Conservation (phyloP, 2,888 invertebrate genomes). For the Xylota segnis region DNA sequence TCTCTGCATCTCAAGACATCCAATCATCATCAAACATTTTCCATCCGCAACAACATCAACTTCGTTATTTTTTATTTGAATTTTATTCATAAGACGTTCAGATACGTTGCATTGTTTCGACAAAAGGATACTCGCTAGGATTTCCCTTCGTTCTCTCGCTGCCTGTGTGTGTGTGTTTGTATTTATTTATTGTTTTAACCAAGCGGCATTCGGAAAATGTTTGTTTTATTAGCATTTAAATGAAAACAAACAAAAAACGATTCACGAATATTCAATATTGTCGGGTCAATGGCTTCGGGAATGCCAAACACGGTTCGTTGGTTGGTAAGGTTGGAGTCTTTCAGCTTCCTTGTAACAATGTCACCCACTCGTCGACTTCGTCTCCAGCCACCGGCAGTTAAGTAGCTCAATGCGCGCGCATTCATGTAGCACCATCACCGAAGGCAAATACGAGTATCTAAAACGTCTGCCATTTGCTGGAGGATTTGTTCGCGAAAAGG, state of each 20-base stretch:
- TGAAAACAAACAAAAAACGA: conserved; percentile 31
- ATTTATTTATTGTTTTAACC: conserved; percentile 64
- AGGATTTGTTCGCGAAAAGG: conserved; percentile 43
- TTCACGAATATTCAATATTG: conserved; percentile 76
- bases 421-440: conserved; percentile 58
- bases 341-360: conserved; percentile 67
- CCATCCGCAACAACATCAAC: conserved; percentile 66
- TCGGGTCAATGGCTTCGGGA: conserved; percentile 66
- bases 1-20: conserved; percentile 73
- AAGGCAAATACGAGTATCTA: conserved; percentile 2
- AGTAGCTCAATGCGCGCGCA: conserved; percentile 53
- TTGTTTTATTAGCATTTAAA: conserved; percentile 74
- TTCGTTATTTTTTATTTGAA: conserved; percentile 76
- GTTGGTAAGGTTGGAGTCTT: conserved; percentile 1
- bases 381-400: conserved; percentile 19
- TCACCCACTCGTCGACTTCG: conserved; percentile 72
- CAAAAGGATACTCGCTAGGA: conserved; percentile 45
- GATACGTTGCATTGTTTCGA: conserved; percentile 48
- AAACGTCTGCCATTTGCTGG: conserved; percentile 36
- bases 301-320: conserved; percentile 49
- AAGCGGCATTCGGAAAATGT: conserved; percentile 62
- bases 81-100: conserved; percentile 69
- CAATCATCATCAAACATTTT: conserved; percentile 77
- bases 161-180: conserved; percentile 6
- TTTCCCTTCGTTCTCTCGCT: neutral